Evolutionary conservation across 1,140 invertebrate species (phyloP).

Genomic region (Anoplophora glabripennis): DNA sequence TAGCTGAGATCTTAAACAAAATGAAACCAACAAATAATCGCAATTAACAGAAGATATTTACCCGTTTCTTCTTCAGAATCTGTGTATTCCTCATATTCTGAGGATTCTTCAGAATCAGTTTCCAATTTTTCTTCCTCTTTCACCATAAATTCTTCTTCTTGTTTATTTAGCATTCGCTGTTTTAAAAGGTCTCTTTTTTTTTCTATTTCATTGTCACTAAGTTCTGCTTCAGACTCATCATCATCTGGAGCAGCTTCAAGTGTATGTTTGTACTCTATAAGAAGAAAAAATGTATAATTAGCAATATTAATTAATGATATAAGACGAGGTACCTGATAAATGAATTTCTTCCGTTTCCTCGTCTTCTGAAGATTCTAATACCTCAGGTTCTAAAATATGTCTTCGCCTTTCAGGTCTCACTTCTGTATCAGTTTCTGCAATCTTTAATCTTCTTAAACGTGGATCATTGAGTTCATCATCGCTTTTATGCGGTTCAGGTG

Average conservation of each 20-base stretch:
- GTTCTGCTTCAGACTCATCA: conserved; percentile 63
- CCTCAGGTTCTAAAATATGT: conserved; percentile 68
- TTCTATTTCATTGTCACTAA: conserved; percentile 82
- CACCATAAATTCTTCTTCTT: conserved; percentile 60
- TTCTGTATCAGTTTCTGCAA: conserved; percentile 61
- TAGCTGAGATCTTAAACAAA: too few relatives aligned
- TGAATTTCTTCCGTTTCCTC: conserved; percentile 53
- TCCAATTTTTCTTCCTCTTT: conserved; percentile 73
- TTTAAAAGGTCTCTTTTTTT: conserved; percentile 65
- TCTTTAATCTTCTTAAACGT: conserved; percentile 64
- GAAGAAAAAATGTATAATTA: neutral
- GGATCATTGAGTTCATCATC: conserved; percentile 73
- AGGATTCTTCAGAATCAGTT: conserved; percentile 67
- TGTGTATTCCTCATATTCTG: conserved; percentile 77
- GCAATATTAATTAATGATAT: too few relatives aligned
- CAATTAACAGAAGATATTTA: too few relatives aligned
- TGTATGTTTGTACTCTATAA: conserved; percentile 45
- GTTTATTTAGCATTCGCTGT: conserved; percentile 65
- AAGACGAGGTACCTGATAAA: conserved; percentile 12
- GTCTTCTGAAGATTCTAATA: conserved; percentile 68
- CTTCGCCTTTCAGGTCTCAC: conserved; percentile 54
- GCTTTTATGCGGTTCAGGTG: conserved; percentile 34
- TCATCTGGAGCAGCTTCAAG: conserved; percentile 61
- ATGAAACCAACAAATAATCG: too few relatives aligned
- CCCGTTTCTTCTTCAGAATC: conserved; percentile 84